Evolutionary conservation across 2,797 vertebrate genomes (phyloP), one percentile per base, ranked within the genome.

Genomic region (Gallinago nigripennis): DNA sequence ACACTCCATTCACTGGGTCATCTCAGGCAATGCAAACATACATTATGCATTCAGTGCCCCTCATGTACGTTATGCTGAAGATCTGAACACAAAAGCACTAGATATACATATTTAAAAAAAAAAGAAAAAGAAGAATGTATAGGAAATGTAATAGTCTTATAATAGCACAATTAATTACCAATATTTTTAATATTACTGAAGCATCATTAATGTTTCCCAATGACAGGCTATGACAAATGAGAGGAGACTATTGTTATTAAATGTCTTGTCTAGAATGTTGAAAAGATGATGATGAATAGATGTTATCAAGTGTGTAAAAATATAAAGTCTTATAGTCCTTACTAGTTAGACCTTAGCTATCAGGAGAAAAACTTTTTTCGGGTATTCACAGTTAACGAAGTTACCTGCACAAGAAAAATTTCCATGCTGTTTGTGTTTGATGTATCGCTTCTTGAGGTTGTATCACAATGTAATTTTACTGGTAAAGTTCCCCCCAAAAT

Each of bases 331-430:
- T 33, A 54, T 15, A 77, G 41, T 66, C 53, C 54, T 88, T 65
- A n/a, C 25, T 17, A 6, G 11, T 57, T 76, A 75, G 28, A 33
- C 30, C 46, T 95, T 84, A 75, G 41, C 51, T 63, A 30, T n/a
- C 35, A 87, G 60, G 45, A 80, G 16, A 79, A 94, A 94, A 82
- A 73, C 24, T 64, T 85, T 63, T 89, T 65, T 89, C 60, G 48
- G 66, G 45, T 93, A 89, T 90, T 75, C 81, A 88, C 39, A 91
- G 81, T 78, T 86, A 94, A 92, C 85, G 80, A 97, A 86, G 72
- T 82, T 85, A 61, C 70, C 90, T 65, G 33, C 60, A 88, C 16
- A 64, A 77, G 33, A 57, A 72, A 76, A 58, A 80, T 25, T 31
- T 16, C 48, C 46, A 45, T 65, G 54, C 57, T 70, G 35, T 68